Base-by-base conservation (phyloP, 2,888 invertebrate genomes). In the Phragmatobia fuliginosa region DNA sequence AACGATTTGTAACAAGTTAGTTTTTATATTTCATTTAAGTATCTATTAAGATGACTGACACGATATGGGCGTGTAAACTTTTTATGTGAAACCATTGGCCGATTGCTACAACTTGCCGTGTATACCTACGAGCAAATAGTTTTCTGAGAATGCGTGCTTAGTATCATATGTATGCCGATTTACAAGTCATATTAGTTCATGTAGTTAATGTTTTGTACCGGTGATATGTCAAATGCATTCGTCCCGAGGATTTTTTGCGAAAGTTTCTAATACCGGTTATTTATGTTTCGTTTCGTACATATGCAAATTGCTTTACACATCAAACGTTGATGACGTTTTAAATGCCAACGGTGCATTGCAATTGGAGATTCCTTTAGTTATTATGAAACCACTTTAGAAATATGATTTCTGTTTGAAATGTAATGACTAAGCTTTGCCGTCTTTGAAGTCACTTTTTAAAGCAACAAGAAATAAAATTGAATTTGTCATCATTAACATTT, bases 51-150 rank as follows among this genome's bases (percentile, higher is more conserved):
- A 83, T 81, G 83, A 80, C 83, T 85, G 79, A 82, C 84, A 82
- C 81, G 84, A 80, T 73, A 80, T 85, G 83, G 88, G 87, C 79
- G 88, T 81, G 80, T 79, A 85, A 67, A 71, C 85, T 91, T 92
- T 90, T 92, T 91, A 82, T 85, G 72, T 71, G 67, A 80, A 83
- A 79, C 77, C 74, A 80, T 77, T 70, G 72, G 76, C 67, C 68
- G 72, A 79, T 83, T 83, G 80, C 79, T 83, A 85, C 83, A 87
- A 87, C 87, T 81, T 80, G 85, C 77, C 82, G 78, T 82, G 86
- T 87, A 89, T 91, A 86, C 85, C 82, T 80, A 28, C 56, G 28
- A 56, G 83, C 84, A 84, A 88, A 83, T 85, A 79, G 78, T 74
- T 82, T 82, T 78, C 79, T 63, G 45, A 71, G 76, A 78, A 78